Conservation (phyloP, 1,140 invertebrate genomes). For the Drosophila nannoptera region DNA sequence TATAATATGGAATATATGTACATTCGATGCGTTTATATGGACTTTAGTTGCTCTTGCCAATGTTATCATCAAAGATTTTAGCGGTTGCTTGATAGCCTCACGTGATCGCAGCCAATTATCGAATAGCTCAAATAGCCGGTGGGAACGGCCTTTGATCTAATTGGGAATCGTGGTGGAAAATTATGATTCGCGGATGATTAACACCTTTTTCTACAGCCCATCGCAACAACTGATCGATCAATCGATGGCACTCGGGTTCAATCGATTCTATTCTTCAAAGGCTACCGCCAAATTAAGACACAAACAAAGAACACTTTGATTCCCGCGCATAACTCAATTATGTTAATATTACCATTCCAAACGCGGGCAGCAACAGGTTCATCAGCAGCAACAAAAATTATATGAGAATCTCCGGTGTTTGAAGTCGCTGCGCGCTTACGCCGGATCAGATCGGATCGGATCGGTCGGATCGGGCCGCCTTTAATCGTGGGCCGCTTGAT, state of each 20-base stretch:
- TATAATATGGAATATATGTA: too few relatives aligned
- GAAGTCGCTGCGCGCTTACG: slow-evolving; percentile 38
- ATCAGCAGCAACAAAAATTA: slow-evolving; percentile 29
- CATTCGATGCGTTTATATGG: too few relatives aligned
- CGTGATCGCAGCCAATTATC: slow-evolving; percentile 40
- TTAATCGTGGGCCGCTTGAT: slow-evolving; percentile 56
- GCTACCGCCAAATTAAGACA: slow-evolving; percentile 40
- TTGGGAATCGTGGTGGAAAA: slow-evolving; percentile 6
- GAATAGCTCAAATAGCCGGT: slow-evolving; percentile 49
- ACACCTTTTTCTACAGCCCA: slow-evolving; percentile 29
- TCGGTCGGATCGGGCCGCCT: slow-evolving; percentile 30
- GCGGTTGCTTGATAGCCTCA: too few relatives aligned
- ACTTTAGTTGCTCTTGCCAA: too few relatives aligned
- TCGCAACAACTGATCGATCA: slow-evolving; percentile 43
- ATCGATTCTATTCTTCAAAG: slow-evolving; percentile 60
- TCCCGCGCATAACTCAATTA: slow-evolving; percentile 24
- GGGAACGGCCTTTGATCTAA: slow-evolving; percentile 54
- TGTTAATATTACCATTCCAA: slow-evolving; percentile 48
- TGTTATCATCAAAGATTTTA: too few relatives aligned
- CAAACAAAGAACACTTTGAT: slow-evolving; percentile 44
- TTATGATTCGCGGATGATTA: slow-evolving; percentile 63
- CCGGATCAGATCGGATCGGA: slow-evolving; percentile 34
- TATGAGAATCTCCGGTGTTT: slow-evolving; percentile 27
- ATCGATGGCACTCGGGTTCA: slow-evolving; percentile 56
- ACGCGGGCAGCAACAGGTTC: slow-evolving; percentile 44